Evolutionary conservation across 53 echinoderm and acorn worm species (phyloP).

Genomic region (Holothuria leucospilota): DNA sequence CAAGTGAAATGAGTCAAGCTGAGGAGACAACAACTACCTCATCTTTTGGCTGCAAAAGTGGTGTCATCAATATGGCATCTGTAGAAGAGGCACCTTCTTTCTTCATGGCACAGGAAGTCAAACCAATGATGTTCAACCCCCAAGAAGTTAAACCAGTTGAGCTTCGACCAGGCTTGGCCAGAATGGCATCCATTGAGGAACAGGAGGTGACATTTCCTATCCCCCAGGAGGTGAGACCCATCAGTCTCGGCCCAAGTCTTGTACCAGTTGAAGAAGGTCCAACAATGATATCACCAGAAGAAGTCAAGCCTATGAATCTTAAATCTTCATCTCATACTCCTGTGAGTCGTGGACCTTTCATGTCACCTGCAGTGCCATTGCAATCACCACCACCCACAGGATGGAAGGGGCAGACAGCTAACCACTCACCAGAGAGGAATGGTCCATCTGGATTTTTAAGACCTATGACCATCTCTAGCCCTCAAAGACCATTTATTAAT

Average conservation of each 20-base stretch:
- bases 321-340: conserved; percentile 25
- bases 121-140: conserved; percentile 16
- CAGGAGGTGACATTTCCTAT: conserved; percentile 26
- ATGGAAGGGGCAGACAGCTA: conserved; percentile 26
- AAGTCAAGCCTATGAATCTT: conserved; percentile 22
- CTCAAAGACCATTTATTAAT: conserved; percentile 32
- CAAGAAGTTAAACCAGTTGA: conserved; percentile 28
- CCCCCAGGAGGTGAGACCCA: conserved; percentile 39
- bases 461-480: conserved; percentile 37
- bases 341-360: background rate
- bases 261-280: conserved; percentile 37
- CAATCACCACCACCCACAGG: conserved; percentile 25
- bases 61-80: conserved; percentile 26
- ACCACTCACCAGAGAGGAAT: conserved; percentile 49
- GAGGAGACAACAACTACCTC: background rate
- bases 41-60: conserved; percentile 4
- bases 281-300: background rate
- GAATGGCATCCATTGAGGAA: conserved; percentile 42
- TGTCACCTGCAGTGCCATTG: conserved; percentile 17
- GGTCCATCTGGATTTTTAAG: conserved; percentile 40
- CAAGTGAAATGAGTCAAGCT: conserved; percentile 26
- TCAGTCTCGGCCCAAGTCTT: conserved; percentile 14
- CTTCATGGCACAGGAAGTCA: conserved; percentile 27
- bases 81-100: conserved; percentile 38
- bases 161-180: conserved; percentile 33